Evolutionary conservation across 2,888 invertebrate genomes (phyloP).

Genomic region (Melieria omissa): DNA sequence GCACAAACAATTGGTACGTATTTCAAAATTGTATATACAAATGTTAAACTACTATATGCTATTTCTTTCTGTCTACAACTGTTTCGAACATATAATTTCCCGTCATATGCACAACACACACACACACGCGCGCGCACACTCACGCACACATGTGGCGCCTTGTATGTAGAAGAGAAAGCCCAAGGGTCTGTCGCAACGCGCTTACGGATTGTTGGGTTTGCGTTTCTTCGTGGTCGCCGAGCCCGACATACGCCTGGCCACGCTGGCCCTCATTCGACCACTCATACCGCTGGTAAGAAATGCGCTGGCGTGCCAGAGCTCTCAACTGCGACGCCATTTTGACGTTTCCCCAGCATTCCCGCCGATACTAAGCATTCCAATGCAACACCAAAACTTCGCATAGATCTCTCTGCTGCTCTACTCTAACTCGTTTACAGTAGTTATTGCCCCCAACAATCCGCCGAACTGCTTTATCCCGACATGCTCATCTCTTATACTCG

Average conservation of each 20-base stretch:
- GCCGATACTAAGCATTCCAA: no score
- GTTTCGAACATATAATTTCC: constrained; percentile 4
- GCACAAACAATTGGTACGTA: constrained; percentile 62
- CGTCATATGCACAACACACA: not conserved
- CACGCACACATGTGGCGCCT: constrained; percentile 27
- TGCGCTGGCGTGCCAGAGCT: constrained; percentile 3
- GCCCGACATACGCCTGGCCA: constrained; percentile 61
- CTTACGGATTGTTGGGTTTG: constrained; percentile 59
- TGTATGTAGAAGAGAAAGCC: constrained; percentile 18
- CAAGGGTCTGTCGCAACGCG: constrained; percentile 49
- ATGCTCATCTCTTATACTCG: no score
- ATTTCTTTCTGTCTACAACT: constrained; percentile 15
- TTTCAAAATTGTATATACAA: constrained; percentile 57
- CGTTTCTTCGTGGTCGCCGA: constrained; percentile 61
- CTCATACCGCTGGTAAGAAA: constrained; percentile 62
- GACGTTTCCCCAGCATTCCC: no score
- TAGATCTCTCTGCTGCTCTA: no score
- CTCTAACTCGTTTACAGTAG: no score
- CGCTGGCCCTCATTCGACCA: constrained; percentile 60
- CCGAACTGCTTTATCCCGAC: no score
- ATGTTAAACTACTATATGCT: constrained; percentile 42
- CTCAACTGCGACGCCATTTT: no score
- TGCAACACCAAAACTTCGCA: no score
- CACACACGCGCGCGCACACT: constrained; percentile 7
- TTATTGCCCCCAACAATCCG: no score